Conservation (phyloP, 2,113 vertebrate genomes). For the Lophura nycthemera region DNA sequence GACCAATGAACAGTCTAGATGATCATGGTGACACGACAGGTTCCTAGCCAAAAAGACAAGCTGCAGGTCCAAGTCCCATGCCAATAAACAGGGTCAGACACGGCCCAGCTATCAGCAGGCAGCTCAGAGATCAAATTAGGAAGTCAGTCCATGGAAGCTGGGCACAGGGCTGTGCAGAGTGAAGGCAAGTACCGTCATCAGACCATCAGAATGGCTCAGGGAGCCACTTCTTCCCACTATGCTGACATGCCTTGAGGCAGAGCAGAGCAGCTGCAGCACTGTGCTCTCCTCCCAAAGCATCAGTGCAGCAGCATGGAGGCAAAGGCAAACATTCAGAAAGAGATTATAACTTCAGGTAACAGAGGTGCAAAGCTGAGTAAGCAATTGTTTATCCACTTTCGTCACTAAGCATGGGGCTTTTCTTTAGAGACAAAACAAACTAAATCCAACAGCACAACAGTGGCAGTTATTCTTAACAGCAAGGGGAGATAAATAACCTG, state of each 20-base stretch:
- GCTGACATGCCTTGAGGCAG: constrained; percentile 8
- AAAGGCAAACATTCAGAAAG: constrained; percentile 38
- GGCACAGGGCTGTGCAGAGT: background rate
- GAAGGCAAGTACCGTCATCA: background rate
- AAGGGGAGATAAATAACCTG: constrained; percentile 9
- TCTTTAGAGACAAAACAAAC: constrained; percentile 22
- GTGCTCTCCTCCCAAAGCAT: background rate
- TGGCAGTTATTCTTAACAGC: background rate
- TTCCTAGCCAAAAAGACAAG: background rate
- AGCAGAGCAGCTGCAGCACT: constrained; percentile 29
- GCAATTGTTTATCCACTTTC: background rate
- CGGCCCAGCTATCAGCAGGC: background rate
- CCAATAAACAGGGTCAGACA: background rate
- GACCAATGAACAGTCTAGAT: background rate
- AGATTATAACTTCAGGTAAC: constrained; percentile 19
- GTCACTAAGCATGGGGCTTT: background rate
- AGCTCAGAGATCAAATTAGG: accelerated
- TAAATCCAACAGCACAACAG: background rate
- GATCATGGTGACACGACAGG: background rate
- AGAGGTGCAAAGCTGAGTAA: constrained; percentile 31
- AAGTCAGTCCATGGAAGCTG: background rate
- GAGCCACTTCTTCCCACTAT: background rate
- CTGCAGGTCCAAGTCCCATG: background rate
- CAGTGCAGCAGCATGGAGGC: background rate
- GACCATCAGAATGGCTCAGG: background rate